Conservation (phyloP, 2,113 vertebrate genomes). For the Psettodes erumei region DNA sequence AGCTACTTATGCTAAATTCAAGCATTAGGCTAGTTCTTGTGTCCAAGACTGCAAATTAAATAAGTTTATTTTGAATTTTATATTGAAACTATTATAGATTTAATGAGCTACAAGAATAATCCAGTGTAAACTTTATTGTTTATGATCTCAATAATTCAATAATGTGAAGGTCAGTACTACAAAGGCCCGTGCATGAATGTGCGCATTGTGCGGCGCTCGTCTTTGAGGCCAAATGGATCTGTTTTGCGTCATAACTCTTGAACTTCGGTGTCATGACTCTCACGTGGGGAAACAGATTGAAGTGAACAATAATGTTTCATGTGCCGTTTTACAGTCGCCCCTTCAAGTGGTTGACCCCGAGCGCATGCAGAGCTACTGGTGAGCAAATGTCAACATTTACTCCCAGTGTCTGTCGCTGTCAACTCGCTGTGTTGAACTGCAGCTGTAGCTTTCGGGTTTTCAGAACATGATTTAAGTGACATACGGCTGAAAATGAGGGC, state of each 20-base stretch:
- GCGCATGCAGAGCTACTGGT: neutral
- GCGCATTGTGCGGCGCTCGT: neutral
- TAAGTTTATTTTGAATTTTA: too few relatives aligned
- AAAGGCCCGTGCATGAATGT: constrained; percentile 2
- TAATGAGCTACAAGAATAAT: too few relatives aligned
- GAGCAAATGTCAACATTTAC: neutral
- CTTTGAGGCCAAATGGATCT: neutral
- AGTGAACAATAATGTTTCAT: constrained; percentile 28
- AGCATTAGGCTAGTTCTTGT: too few relatives aligned
- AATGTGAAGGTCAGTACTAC: neutral
- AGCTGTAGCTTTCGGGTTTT: too few relatives aligned
- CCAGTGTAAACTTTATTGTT: neutral
- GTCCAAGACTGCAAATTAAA: too few relatives aligned
- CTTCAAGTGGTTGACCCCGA: constrained; percentile 5
- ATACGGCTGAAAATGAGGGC: too few relatives aligned
- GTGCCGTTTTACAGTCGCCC: constrained; percentile 19
- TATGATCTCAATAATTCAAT: too few relatives aligned
- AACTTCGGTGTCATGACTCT: constrained; percentile 33
- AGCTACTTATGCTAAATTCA: too few relatives aligned
- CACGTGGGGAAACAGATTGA: constrained; percentile 16
- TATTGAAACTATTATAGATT: too few relatives aligned
- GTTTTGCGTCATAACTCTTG: constrained; percentile 26
- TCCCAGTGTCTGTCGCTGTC: neutral
- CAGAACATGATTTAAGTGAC: too few relatives aligned
- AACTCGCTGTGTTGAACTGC: too few relatives aligned